phyloP scores from a whole-genome alignment of 2,113 vertebrate genomes.

The Gopherus evgoodei region DNA sequence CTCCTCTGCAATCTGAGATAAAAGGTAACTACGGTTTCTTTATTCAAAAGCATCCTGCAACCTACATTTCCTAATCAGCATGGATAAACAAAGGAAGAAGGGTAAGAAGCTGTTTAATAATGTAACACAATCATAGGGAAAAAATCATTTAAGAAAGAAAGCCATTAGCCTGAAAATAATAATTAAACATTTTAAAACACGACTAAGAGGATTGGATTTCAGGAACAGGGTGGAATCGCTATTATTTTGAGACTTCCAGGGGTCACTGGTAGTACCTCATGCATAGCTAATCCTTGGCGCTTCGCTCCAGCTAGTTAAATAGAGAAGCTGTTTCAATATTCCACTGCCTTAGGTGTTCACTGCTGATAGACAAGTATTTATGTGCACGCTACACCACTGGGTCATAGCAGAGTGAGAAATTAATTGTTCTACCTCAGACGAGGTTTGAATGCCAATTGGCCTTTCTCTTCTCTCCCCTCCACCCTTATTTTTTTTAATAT shows the following conservation, averaged over 20 bases:
- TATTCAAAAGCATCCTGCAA: not conserved
- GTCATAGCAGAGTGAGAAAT: constrained; percentile 60
- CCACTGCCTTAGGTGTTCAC: constrained; percentile 30
- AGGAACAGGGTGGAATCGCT: constrained; percentile 9
- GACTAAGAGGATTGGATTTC: constrained; percentile 50
- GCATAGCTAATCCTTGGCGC: constrained; percentile 57
- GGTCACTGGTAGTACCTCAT: constrained; percentile 47
- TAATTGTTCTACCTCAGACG: constrained; percentile 50
- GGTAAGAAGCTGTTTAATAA: constrained; percentile 1
- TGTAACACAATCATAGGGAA: not conserved
- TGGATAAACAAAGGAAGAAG: not conserved
- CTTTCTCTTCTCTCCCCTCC: not conserved
- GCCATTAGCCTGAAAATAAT: constrained; percentile 31
- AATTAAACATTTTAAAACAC: constrained; percentile 52
- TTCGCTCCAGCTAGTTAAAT: constrained; percentile 20
- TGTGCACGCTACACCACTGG: constrained; percentile 20
- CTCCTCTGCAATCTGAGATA: not conserved
- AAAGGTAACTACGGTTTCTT: not conserved
- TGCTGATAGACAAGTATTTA: constrained; percentile 57
- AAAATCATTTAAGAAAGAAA: not conserved
- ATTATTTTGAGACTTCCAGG: constrained; percentile 54
- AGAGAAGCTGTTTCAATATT: constrained; percentile 37
- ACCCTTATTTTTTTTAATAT: constrained; percentile 48
- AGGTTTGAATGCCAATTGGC: constrained; percentile 60
- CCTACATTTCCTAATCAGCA: accelerated